phyloP scores from a whole-genome alignment of 2,888 invertebrate genomes.

The Philhelius pedissequus region DNA sequence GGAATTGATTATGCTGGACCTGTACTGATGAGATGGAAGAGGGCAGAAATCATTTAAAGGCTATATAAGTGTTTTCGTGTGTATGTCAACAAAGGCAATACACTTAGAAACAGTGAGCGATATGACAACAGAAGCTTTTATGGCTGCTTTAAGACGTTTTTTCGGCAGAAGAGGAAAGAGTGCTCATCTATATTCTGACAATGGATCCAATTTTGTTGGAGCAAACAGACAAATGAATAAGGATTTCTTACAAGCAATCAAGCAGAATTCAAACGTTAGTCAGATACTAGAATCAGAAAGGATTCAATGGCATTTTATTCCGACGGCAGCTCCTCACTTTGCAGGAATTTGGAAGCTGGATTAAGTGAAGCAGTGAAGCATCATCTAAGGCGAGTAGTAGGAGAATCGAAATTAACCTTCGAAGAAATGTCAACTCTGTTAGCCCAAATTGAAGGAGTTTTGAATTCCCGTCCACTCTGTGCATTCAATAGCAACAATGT shows the following conservation, averaged over 20 bases:
- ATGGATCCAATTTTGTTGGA: too few relatives aligned
- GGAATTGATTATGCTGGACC: too few relatives aligned
- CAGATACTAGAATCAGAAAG: neutral
- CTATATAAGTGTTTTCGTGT: constrained; percentile 45
- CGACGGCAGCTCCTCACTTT: neutral
- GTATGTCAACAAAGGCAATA: constrained; percentile 42
- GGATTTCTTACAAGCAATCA: neutral
- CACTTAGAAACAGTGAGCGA: constrained; percentile 46
- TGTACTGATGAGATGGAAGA: constrained; percentile 20
- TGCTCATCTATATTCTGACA: constrained; percentile 39
- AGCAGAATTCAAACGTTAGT: neutral
- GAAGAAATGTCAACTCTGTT: too few relatives aligned
- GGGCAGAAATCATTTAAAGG: constrained; percentile 43
- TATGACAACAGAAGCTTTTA: constrained; percentile 35
- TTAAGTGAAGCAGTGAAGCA: neutral
- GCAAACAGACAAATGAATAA: too few relatives aligned
- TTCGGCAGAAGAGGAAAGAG: constrained; percentile 31
- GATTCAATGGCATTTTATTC: neutral
- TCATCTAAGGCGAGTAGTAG: neutral
- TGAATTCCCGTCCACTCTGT: neutral
- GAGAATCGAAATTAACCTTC: too few relatives aligned
- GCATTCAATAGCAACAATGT: neutral
- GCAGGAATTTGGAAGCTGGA: neutral
- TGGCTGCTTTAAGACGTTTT: constrained; percentile 39
- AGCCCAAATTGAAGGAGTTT: neutral